phyloP scores from a whole-genome alignment of 2,888 invertebrate species.

The Lasioglossum figueresi region DNA sequence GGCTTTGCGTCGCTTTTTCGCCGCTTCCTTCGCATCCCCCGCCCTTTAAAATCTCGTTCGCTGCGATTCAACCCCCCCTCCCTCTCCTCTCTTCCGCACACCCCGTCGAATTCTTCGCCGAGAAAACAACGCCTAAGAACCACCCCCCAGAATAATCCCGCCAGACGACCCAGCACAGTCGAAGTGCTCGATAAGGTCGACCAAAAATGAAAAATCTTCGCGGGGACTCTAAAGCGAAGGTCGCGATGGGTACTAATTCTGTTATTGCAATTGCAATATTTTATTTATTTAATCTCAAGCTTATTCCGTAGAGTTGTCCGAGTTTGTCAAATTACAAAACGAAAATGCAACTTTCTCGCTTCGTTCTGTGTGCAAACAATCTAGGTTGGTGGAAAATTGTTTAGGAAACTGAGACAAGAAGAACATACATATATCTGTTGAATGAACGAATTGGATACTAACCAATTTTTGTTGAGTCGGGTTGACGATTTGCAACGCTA shows the following conservation, averaged over 20 bases:
- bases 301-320: not conserved
- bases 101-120: constrained; percentile 39
- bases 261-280: not conserved
- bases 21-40: constrained; percentile 28
- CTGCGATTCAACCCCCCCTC: constrained; percentile 24
- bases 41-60: constrained; percentile 48
- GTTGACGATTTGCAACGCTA: no score
- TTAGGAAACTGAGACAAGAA: no score
- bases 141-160: constrained; percentile 7
- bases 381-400: no score
- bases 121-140: constrained; percentile 28
- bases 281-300: not conserved
- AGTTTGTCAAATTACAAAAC: not conserved
- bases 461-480: no score
- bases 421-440: no score
- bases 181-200: not conserved
- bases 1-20: constrained; percentile 20
- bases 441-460: no score
- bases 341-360: not conserved
- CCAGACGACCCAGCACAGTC: not conserved
- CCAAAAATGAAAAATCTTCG: not conserved
- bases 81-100: no score
- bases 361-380: no score
- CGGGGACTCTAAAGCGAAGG: not conserved
- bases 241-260: not conserved